Evolutionary conservation across 2,797 vertebrate genomes (phyloP).

Genomic region (Peromyscus attwateri): DNA sequence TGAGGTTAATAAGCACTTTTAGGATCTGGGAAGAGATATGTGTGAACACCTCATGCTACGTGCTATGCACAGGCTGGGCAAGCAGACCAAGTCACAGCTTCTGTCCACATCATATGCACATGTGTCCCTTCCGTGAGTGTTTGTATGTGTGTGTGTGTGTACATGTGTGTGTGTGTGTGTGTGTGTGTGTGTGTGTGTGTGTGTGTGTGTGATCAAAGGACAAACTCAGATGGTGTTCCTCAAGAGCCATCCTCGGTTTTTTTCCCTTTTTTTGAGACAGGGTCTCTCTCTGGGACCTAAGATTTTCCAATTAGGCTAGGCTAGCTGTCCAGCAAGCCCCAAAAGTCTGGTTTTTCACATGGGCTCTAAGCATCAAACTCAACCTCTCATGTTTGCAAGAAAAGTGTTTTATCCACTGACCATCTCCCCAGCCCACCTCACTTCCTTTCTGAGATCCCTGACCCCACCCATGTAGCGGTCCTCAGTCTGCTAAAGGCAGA

Average conservation of each 20-base stretch:
- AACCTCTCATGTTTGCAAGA: not conserved
- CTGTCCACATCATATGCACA: not conserved
- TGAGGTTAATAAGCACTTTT: not conserved
- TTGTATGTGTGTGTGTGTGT: not conserved
- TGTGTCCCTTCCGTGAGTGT: no score
- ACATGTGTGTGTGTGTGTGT: no score
- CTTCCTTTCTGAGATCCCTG: not conserved
- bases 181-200: no score
- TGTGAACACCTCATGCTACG: not conserved
- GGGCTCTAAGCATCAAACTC: not conserved
- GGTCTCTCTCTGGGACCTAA: not conserved
- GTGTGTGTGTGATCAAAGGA: no score
- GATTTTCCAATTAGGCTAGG: not conserved
- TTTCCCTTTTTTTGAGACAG: not conserved
- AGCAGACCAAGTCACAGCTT: not conserved
- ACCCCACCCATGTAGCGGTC: rapidly evolving
- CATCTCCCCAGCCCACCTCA: not conserved
- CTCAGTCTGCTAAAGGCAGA: not conserved
- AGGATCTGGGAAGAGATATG: not conserved
- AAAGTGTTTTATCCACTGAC: not conserved
- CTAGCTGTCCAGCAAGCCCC: not conserved
- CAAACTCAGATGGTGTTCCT: no score
- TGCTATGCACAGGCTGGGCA: rapidly evolving
- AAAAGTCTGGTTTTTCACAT: not conserved
- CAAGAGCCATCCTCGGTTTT: not conserved